phyloP scores from a whole-genome alignment of 1,140 invertebrate species.

The Pissodes strobi region DNA sequence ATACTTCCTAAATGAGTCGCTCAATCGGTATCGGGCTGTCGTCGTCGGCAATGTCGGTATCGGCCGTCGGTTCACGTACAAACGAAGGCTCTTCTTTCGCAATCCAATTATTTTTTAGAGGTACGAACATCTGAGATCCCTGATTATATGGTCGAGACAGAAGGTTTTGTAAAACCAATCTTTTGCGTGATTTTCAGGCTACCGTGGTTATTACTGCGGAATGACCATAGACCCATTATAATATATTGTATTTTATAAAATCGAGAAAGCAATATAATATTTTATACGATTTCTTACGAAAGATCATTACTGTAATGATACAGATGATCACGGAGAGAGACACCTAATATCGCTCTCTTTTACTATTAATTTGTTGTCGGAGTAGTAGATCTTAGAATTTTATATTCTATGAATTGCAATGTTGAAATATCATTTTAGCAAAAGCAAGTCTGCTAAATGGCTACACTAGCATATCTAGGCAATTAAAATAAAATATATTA shows the following conservation, averaged over 20 bases:
- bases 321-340: too few relatives aligned
- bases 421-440: too few relatives aligned
- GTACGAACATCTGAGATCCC: constrained; percentile 37
- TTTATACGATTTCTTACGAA: constrained; percentile 5
- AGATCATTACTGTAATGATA: neutral
- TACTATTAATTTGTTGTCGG: too few relatives aligned
- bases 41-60: constrained; percentile 30
- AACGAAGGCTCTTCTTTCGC: constrained; percentile 14
- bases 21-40: too few relatives aligned
- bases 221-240: constrained; percentile 3
- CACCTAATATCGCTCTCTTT: too few relatives aligned
- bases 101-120: constrained; percentile 47
- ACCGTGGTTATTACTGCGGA: constrained; percentile 18
- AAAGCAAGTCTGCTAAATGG: too few relatives aligned
- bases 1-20: too few relatives aligned
- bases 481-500: too few relatives aligned
- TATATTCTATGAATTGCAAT: too few relatives aligned
- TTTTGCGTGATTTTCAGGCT: constrained; percentile 46
- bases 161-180: constrained; percentile 48
- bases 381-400: too few relatives aligned
- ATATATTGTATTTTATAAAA: constrained; percentile 17
- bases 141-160: constrained; percentile 44
- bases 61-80: constrained; percentile 26
- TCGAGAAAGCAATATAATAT: constrained; percentile 17
- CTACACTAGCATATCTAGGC: too few relatives aligned